Evolutionary conservation across 2,113 vertebrate genomes (phyloP).

Genomic region (Ameiurus melas): DNA sequence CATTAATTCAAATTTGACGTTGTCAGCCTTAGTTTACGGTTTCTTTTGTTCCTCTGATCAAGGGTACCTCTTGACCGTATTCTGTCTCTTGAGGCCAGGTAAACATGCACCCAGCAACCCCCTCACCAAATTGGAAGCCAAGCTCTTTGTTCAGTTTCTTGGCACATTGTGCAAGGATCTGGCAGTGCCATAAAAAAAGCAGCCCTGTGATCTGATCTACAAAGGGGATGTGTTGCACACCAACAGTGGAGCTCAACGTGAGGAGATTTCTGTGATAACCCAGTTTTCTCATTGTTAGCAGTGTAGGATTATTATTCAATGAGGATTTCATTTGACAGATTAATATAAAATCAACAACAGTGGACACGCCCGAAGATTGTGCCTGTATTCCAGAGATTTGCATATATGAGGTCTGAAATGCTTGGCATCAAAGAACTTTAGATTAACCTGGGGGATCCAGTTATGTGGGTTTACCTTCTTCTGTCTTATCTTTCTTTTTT

Average conservation of each 20-base stretch:
- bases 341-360: background rate
- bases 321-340: background rate
- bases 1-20: background rate
- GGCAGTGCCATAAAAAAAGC: background rate
- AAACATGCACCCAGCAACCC: constrained; percentile 31
- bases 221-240: constrained; percentile 6
- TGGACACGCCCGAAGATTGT: background rate
- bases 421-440: too few relatives aligned
- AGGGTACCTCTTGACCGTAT: constrained; percentile 11
- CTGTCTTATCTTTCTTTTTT: background rate
- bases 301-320: background rate
- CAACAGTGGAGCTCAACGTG: background rate
- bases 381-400: background rate
- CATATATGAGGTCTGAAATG: background rate
- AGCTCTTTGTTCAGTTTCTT: constrained; percentile 31
- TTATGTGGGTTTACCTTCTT: background rate
- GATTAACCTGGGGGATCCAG: background rate
- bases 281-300: background rate
- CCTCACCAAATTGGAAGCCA: constrained; percentile 10
- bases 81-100: constrained; percentile 32
- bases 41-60: constrained; percentile 36
- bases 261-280: background rate
- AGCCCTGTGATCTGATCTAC: constrained; percentile 26
- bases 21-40: background rate
- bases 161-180: constrained; percentile 16